Evolutionary conservation across 2,888 invertebrate genomes (phyloP).

Genomic region (Nymphalis polychloros): DNA sequence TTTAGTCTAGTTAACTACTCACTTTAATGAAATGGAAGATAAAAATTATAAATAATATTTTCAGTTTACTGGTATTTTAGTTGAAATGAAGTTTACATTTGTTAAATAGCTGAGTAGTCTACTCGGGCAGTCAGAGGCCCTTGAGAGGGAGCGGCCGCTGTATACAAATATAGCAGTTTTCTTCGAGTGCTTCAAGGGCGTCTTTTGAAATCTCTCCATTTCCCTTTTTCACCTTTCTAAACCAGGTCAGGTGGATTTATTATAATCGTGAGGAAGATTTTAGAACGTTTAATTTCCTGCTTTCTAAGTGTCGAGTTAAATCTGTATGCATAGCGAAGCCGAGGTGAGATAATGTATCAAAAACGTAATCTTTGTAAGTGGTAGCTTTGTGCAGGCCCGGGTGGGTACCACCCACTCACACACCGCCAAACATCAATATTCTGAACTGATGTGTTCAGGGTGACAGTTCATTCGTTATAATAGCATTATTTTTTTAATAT

Average conservation of each 20-base stretch:
- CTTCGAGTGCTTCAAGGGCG: constrained; percentile 34
- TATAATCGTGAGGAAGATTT: constrained; percentile 23
- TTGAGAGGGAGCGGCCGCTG: constrained; percentile 26
- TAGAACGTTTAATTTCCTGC: constrained; percentile 2
- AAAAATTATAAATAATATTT: too few relatives aligned
- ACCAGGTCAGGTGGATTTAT: constrained; percentile 36
- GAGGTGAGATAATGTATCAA: not conserved
- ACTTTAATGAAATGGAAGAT: too few relatives aligned
- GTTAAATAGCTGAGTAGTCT: constrained; percentile 25
- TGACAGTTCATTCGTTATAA: too few relatives aligned
- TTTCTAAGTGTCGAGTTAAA: not conserved
- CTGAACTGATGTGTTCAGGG: too few relatives aligned
- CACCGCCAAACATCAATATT: too few relatives aligned
- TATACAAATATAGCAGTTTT: constrained; percentile 37
- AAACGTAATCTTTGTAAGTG: too few relatives aligned
- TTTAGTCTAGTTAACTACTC: too few relatives aligned
- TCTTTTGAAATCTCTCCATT: constrained; percentile 37
- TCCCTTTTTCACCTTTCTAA: constrained; percentile 34
- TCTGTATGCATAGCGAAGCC: not conserved
- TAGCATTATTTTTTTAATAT: too few relatives aligned
- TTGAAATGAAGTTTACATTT: constrained; percentile 18
- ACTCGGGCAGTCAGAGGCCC: constrained; percentile 26
- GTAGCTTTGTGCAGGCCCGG: too few relatives aligned
- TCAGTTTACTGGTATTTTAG: constrained; percentile 4
- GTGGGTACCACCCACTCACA: too few relatives aligned